A percentile compares a stretch with the other conserved stretches of the same genome.
Evolutionary conservation across 1,140 invertebrate species (phyloP).

Genomic region (Chymomyza costata): DNA sequence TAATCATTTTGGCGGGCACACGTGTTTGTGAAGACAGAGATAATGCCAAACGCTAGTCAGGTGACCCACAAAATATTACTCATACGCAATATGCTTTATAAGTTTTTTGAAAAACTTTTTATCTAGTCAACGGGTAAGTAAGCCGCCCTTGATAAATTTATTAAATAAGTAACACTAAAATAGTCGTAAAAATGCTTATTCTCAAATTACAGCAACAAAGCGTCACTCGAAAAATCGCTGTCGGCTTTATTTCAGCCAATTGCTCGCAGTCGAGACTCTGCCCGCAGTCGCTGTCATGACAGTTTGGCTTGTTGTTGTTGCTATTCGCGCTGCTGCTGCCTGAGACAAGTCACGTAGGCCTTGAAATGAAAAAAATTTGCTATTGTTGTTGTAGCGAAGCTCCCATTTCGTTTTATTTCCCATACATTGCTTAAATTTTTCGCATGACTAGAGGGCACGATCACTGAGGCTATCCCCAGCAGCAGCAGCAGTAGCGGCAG

Average conservation of each 20-base stretch:
- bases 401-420: constrained; percentile 12
- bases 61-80: too few relatives aligned
- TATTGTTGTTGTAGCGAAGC: too few relatives aligned
- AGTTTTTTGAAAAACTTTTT: neutral
- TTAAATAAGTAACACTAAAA: too few relatives aligned
- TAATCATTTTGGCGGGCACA: too few relatives aligned
- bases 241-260: neutral
- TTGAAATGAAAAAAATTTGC: constrained; percentile 32
- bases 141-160: too few relatives aligned
- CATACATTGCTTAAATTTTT: constrained; percentile 52
- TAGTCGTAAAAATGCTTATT: too few relatives aligned
- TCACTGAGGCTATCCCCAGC: constrained; percentile 41
- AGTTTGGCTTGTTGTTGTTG: too few relatives aligned
- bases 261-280: constrained; percentile 11
- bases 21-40: too few relatives aligned
- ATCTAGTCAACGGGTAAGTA: too few relatives aligned
- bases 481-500: constrained; percentile 51
- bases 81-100: constrained; percentile 13
- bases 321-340: constrained; percentile 48
- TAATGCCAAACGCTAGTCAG: too few relatives aligned
- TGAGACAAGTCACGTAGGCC: constrained; percentile 70
- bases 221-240: neutral
- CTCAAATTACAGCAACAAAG: constrained; percentile 37
- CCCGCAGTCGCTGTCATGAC: too few relatives aligned
- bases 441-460: constrained; percentile 61